Evolutionary conservation across 2,113 vertebrate genomes (phyloP), one percentile per base, ranked within the genome.

Genomic region (Mesocricetus auratus): DNA sequence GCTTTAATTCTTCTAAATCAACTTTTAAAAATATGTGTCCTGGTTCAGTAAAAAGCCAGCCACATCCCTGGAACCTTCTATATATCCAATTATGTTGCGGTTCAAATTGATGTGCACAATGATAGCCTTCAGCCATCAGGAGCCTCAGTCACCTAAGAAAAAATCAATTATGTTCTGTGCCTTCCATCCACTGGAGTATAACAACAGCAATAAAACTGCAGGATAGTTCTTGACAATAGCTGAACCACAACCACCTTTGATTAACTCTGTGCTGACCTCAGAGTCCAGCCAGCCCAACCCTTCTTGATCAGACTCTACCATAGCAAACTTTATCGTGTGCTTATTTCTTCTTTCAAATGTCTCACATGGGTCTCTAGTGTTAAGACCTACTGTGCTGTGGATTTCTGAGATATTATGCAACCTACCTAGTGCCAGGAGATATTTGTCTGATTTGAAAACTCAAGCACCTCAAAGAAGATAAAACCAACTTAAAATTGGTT

Each of bases 21-120:
- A 75, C 19, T 95, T 95, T 93, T 47, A 68, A 45, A 73, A 86
- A 22, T 79, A 45, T 90, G 58, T 95, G 69, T 62, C 77, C 42
- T 83, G 60, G 33, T n/a, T 87, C 91, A 93, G 81, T 81, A 64
- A 58, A 94, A 96, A 90, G 89, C 90, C 75, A 96, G 50, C 36
- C 36, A 91, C 50, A 42, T 56, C 87, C 85, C 87, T 75, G 89
- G 92, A 91, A 75, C 36, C 45, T 88, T 74, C 19, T 26, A 36
- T 93, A 16, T 95, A 56, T 89, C 50, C 74, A 87, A 33, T 85
- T 94, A 91, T 5, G 19, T 58, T 56, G 16, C 64, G 58, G 50
- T 39, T 85, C 47, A 78, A 89, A 96, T 47, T 82, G 42, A 87
- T 90, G 66, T 64, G 96, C 83, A 86, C 81, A 62, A 17, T 33